These are phyloP conservation scores for Colius striatus DNA, from an alignment of 2,113 vertebrate species.

Conservation along the genomic window DNA sequence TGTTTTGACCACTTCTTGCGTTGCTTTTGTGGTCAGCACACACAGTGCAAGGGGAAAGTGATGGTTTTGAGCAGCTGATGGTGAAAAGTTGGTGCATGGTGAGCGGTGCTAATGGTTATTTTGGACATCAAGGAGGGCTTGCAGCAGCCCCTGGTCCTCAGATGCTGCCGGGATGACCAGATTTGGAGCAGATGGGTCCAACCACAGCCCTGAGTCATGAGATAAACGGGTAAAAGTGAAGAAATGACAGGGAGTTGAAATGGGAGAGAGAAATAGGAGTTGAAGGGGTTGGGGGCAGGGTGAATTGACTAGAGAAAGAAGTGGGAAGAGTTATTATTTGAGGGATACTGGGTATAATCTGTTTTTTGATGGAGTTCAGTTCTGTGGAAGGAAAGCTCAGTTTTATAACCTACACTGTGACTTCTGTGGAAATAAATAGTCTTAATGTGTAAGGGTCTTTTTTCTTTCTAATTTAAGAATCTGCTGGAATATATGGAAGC, in stretches of 20 bases:
- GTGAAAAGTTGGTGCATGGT: background rate
- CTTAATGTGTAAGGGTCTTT: background rate
- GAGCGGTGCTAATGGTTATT: fast-evolving
- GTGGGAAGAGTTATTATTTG: background rate
- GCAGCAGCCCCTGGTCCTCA: background rate
- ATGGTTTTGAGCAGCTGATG: background rate
- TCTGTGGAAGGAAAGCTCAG: background rate
- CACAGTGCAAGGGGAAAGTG: background rate
- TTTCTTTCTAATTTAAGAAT: background rate
- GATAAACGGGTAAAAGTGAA: background rate
- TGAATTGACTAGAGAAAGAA: background rate
- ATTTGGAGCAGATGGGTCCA: background rate
- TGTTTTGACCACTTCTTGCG: background rate
- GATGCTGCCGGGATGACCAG: fast-evolving
- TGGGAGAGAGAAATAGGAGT: background rate
- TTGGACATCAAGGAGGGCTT: background rate
- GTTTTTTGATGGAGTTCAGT: background rate
- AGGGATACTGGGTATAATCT: fast-evolving
- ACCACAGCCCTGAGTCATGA: background rate
- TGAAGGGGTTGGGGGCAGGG: background rate
- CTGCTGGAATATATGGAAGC: background rate
- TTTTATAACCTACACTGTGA: background rate
- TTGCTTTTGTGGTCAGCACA: fast-evolving
- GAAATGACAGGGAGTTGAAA: background rate
- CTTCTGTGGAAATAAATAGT: background rate